Percentiles rank a stretch among this genome's conserved stretches.
These are phyloP conservation scores for Charaxes varanes DNA, from an alignment of 1,140 invertebrate genomes.

Conservation along the genomic window DNA sequence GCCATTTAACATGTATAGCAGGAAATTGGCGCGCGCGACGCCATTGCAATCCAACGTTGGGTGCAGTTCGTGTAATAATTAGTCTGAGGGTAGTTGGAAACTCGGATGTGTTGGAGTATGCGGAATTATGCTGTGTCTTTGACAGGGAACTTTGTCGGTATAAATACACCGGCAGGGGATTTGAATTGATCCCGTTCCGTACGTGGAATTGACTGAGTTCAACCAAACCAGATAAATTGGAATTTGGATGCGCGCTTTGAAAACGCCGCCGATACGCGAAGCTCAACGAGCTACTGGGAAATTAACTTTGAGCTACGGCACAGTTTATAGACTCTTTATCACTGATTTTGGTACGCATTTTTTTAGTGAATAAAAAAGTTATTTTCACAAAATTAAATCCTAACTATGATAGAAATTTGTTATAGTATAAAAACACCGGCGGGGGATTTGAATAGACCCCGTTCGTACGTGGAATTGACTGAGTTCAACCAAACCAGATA, in stretches of 20 bases:
- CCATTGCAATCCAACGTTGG: constrained; percentile 20
- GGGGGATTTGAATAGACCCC: too few species aligned
- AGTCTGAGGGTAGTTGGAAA: constrained; percentile 14
- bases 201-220: constrained; percentile 9
- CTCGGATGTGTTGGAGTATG: constrained; percentile 9
- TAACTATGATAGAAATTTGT: constrained; percentile 17
- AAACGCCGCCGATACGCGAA: too few species aligned
- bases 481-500: constrained; percentile 6
- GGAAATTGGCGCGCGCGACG: constrained; percentile 28
- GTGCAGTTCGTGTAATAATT: constrained; percentile 28
- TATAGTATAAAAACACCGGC: constrained; percentile 7
- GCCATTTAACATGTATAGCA: constrained; percentile 31
- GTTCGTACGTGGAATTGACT: too few species aligned
- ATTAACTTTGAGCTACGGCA: too few species aligned
- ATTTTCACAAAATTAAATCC: too few species aligned
- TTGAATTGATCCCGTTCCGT: constrained; percentile 10
- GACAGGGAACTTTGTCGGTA: constrained; percentile 12
- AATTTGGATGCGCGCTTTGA: constrained; percentile 2
- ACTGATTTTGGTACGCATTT: too few species aligned
- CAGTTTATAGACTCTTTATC: too few species aligned
- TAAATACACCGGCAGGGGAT: constrained; percentile 9
- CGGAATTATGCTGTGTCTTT: constrained; percentile 19
- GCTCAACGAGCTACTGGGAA: too few species aligned
- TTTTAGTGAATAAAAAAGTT: too few species aligned
- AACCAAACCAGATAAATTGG: constrained; percentile 6